These are phyloP conservation scores for Lerista edwardsae DNA, from an alignment of 2,797 vertebrate genomes.

Conservation along the genomic window DNA sequence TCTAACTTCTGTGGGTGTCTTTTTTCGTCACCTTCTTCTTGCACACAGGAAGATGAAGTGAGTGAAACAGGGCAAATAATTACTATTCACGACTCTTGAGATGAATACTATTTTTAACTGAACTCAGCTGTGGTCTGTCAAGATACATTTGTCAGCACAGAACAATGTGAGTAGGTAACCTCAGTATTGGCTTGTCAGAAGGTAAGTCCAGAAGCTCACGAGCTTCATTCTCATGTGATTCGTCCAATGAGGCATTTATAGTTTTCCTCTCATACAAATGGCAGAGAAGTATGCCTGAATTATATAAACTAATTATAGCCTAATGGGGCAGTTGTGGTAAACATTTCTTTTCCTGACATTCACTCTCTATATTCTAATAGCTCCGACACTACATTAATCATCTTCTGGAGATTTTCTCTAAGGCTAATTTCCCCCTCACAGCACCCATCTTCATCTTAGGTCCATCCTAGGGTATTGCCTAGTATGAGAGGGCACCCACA, in stretches of 20 bases:
- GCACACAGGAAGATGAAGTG: constrained; percentile 60
- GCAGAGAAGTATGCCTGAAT: constrained; percentile 62
- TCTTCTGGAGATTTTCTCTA: constrained; percentile 69
- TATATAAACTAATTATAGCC: constrained; percentile 72
- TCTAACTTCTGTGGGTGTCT: background rate
- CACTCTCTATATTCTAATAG: constrained; percentile 67
- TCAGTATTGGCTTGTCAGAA: constrained; percentile 29
- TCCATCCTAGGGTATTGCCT: background rate
- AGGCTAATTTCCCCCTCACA: constrained; percentile 69
- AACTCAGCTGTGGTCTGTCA: constrained; percentile 55
- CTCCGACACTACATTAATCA: constrained; percentile 66
- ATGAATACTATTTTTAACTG: constrained; percentile 66
- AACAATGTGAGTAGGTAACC: constrained; percentile 34
- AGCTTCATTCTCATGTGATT: constrained; percentile 14
- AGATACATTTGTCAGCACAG: constrained; percentile 36
- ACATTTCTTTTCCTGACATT: constrained; percentile 72
- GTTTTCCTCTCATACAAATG: constrained; percentile 57
- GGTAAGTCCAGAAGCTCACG: constrained; percentile 39
- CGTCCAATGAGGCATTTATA: background rate
- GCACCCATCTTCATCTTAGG: constrained; percentile 43
- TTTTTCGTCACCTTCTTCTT: constrained; percentile 50
- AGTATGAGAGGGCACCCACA: constrained; percentile 30
- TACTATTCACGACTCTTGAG: constrained; percentile 63
- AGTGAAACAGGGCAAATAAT: constrained; percentile 66
- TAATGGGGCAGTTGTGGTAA: constrained; percentile 65